Conservation (phyloP, 2,888 invertebrate species). For the Falcaria lacertinaria region DNA sequence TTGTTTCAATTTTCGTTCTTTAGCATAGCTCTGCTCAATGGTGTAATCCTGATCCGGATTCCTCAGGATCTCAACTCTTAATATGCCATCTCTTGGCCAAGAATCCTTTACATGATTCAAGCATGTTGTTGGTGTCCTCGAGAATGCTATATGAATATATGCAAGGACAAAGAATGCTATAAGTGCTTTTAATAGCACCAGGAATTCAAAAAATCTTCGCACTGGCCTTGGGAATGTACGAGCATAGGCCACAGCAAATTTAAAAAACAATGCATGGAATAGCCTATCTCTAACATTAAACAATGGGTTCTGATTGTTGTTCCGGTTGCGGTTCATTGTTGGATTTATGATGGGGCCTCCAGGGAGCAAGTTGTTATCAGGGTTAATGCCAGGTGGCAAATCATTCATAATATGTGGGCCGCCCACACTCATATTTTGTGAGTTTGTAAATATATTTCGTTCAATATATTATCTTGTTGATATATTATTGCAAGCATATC, state of each 20-base stretch:
- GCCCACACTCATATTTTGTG: conserved; percentile 54
- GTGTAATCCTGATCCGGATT: conserved; percentile 86
- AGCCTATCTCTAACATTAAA: conserved; percentile 93
- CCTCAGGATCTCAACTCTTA: conserved; percentile 92
- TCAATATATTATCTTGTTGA: conserved; percentile 11
- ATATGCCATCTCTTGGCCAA: conserved; percentile 97
- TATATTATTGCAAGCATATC: conserved; percentile 29
- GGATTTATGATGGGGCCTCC: conserved; percentile 77
- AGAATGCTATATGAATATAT: conserved; percentile 97
- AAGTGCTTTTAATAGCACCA: conserved; percentile 87
- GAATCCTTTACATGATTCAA: conserved; percentile 91
- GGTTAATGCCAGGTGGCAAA: conserved; percentile 70
- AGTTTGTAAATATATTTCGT: not conserved
- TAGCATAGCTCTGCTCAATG: conserved; percentile 90
- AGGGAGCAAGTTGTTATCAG: conserved; percentile 74
- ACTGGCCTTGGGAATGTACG: conserved; percentile 92
- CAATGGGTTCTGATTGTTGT: conserved; percentile 86
- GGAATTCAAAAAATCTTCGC: conserved; percentile 90
- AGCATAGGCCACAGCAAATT: conserved; percentile 94
- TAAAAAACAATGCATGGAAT: conserved; percentile 96
- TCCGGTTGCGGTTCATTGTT: conserved; percentile 73
- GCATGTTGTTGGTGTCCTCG: conserved; percentile 95
- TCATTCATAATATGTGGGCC: conserved; percentile 62
- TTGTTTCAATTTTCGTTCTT: conserved; percentile 86
- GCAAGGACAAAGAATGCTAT: conserved; percentile 93